These are phyloP conservation scores for Dryoscopus gambensis DNA, from an alignment of 2,113 vertebrate genomes.

Conservation along the genomic window DNA sequence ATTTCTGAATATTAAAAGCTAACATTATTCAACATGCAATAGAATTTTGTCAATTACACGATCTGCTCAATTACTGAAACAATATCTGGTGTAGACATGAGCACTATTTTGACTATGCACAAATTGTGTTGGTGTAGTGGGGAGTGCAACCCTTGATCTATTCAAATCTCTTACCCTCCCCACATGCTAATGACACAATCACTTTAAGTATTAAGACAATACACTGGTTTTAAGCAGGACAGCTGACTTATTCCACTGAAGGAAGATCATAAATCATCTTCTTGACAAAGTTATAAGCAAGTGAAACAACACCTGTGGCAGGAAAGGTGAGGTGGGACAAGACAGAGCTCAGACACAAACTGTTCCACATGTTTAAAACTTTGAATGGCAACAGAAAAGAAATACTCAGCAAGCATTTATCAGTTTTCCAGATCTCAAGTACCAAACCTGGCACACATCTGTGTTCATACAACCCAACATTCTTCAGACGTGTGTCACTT, in stretches of 20 bases:
- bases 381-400: neutral
- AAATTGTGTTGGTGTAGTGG: neutral
- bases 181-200: neutral
- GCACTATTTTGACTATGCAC: neutral
- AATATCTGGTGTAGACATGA: neutral
- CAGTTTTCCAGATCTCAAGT: neutral
- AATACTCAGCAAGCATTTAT: neutral
- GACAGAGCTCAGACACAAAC: neutral
- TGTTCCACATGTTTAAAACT: neutral
- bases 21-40: neutral
- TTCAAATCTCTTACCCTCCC: neutral
- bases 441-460: neutral
- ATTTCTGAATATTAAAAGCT: neutral
- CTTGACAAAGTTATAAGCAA: neutral
- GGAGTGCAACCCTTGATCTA: neutral
- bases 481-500: slow-evolving; percentile 16
- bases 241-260: neutral
- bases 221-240: neutral
- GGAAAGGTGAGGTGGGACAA: neutral
- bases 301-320: neutral
- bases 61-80: neutral
- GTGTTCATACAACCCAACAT: neutral
- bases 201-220: neutral
- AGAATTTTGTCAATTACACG: neutral
- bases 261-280: neutral